phyloP scores from a whole-genome alignment of 2,797 vertebrate genomes.

The Xerus rutilus region DNA sequence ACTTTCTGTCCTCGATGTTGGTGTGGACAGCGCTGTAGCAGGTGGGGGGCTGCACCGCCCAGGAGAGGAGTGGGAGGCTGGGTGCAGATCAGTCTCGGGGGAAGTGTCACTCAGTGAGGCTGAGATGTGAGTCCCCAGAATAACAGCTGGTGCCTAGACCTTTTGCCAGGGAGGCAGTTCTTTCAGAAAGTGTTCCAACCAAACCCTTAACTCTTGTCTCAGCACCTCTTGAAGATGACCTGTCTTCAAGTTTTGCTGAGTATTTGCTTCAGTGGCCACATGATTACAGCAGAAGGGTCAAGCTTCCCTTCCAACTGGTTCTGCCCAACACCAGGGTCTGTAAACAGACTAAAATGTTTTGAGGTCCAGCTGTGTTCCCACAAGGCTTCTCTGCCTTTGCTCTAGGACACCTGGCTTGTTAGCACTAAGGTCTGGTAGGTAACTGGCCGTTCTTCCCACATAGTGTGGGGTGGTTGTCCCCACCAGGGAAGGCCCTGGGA shows the following conservation, averaged over 20 bases:
- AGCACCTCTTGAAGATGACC: not conserved
- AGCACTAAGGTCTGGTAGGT: not conserved
- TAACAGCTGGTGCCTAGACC: not conserved
- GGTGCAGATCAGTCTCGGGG: fast-evolving
- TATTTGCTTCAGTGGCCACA: not conserved
- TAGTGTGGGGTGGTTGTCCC: not conserved
- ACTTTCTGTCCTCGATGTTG: not conserved
- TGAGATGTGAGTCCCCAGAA: not conserved
- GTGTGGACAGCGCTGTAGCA: not conserved
- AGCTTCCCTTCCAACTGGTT: not conserved
- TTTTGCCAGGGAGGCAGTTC: not conserved
- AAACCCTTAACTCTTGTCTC: not conserved
- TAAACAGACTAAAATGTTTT: not conserved
- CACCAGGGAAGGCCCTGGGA: not conserved
- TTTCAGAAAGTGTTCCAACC: not conserved
- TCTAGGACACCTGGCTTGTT: not conserved
- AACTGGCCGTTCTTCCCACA: not conserved
- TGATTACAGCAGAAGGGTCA: not conserved
- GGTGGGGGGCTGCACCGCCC: not conserved
- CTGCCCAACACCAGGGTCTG: not conserved
- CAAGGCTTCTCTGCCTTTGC: not conserved
- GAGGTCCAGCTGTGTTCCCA: not conserved
- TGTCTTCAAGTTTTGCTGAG: not conserved
- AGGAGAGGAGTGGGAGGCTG: too few species aligned
- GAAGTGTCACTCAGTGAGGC: not conserved